phyloP scores from a whole-genome alignment of 2,888 invertebrate species.

The Cerceris ruficornis region DNA sequence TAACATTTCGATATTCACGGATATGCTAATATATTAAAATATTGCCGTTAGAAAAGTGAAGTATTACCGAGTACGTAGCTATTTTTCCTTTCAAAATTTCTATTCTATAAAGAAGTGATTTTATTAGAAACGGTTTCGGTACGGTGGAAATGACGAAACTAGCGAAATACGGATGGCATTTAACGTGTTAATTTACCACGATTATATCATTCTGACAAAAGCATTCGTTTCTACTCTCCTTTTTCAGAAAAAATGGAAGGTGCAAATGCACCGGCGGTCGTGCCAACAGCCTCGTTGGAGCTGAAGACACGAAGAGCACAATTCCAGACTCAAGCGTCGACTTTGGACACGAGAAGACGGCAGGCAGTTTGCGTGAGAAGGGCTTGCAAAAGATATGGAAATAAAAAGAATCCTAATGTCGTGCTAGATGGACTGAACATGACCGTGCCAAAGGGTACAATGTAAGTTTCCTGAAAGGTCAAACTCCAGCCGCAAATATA shows the following conservation, averaged over 20 bases:
- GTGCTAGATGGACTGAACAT: slow-evolving; percentile 94
- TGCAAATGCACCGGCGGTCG: slow-evolving; percentile 57
- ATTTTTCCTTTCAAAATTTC: too few relatives aligned
- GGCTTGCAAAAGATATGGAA: slow-evolving; percentile 93
- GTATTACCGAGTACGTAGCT: too few relatives aligned
- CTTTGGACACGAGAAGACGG: slow-evolving; percentile 87
- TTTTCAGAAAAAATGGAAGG: slow-evolving; percentile 71
- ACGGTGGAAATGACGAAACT: too few relatives aligned
- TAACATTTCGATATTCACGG: too few relatives aligned
- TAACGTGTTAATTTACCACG: too few relatives aligned
- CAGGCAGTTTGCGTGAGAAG: slow-evolving; percentile 93
- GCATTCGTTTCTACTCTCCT: neutral
- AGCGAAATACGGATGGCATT: too few relatives aligned
- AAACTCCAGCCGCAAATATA: neutral
- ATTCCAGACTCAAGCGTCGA: slow-evolving; percentile 87
- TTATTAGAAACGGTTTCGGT: too few relatives aligned
- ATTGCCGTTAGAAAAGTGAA: too few relatives aligned
- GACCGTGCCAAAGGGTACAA: slow-evolving; percentile 94
- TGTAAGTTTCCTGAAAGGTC: slow-evolving; percentile 85
- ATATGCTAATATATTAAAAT: too few relatives aligned
- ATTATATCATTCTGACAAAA: too few relatives aligned
- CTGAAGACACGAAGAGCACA: slow-evolving; percentile 83
- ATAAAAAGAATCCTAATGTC: slow-evolving; percentile 89
- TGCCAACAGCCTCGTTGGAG: slow-evolving; percentile 81
- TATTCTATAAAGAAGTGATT: too few relatives aligned